Evolutionary conservation across 2,113 vertebrate species (phyloP).

Genomic region (Psephotus haematonotus): DNA sequence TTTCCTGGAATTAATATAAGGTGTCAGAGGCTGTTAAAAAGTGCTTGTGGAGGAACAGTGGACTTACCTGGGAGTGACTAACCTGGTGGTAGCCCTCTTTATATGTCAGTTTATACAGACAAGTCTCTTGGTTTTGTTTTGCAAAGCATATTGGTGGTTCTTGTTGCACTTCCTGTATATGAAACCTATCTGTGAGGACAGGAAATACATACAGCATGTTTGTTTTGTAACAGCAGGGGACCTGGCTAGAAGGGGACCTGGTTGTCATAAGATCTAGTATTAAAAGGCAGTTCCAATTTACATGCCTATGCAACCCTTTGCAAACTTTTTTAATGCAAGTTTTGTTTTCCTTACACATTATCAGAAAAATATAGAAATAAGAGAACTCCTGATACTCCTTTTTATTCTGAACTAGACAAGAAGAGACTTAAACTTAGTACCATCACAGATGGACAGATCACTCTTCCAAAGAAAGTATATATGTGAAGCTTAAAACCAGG

Average conservation of each 20-base stretch:
- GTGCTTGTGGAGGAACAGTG: not conserved
- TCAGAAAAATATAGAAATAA: not conserved
- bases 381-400: not conserved
- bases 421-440: not conserved
- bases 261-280: not conserved
- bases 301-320: not conserved
- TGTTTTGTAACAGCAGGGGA: not conserved
- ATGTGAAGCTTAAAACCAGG: not conserved
- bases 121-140: not conserved
- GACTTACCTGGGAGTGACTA: not conserved
- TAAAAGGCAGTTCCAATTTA: not conserved
- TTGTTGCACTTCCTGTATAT: not conserved
- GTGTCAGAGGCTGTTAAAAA: not conserved
- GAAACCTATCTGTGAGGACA: not conserved
- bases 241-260: not conserved
- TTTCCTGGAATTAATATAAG: not conserved
- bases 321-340: not conserved
- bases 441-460: not conserved
- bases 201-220: not conserved
- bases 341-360: not conserved
- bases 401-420: not conserved
- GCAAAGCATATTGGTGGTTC: not conserved
- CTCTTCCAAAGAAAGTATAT: not conserved
- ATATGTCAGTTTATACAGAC: not conserved
- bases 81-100: not conserved